Evolutionary conservation across 2,888 invertebrate genomes (phyloP), one percentile per base, ranked within the genome.

Genomic region (Protophormia terraenovae): DNA sequence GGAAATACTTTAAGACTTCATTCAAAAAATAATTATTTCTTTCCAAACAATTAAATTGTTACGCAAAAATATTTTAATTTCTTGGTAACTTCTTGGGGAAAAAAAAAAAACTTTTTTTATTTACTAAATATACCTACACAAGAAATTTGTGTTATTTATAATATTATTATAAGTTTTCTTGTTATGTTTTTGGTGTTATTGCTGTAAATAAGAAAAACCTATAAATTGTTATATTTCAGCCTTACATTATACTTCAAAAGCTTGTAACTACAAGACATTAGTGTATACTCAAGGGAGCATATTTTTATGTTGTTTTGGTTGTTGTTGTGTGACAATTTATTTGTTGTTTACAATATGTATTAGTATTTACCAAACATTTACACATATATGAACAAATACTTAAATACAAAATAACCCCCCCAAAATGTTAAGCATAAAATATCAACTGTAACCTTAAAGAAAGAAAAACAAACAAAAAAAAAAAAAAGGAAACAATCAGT

Each of bases 241-340:
- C 66, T 58, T 32, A 73, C 66, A 66, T 24, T 66, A 80, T 80
- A 47, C 47, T 50, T 22, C 16, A 71, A 19, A 24, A 16, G 5
- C 14, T 67, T 67, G 12, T 19, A 19, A 7, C 47, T 29, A 29
- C 22, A 12, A 14, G 19, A 47, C 2, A 47, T 24, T 53, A 24
- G 12, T 53, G n/a, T n/a, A n/a, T 24, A 53, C 24, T 24, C 24
- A 14, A 12, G 22, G 10, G 22, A 50, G 22, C 6, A 53, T 24
- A 24, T 53, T 12, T 53, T 10, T 53, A 1, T 47, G 7, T 32
- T 32, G 32, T 32, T 32, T 6, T n/a, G n/a, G n/a, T n/a, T n/a
- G n/a, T n/a, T n/a, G n/a, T n/a, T 47, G 19, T n/a, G 3, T 14
- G 22, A 24, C 5, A 53, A 24, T 24, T 53, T 5, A 24, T 5